phyloP scores from a whole-genome alignment of 2,797 vertebrate genomes.

The Tiaroga cobitis region DNA sequence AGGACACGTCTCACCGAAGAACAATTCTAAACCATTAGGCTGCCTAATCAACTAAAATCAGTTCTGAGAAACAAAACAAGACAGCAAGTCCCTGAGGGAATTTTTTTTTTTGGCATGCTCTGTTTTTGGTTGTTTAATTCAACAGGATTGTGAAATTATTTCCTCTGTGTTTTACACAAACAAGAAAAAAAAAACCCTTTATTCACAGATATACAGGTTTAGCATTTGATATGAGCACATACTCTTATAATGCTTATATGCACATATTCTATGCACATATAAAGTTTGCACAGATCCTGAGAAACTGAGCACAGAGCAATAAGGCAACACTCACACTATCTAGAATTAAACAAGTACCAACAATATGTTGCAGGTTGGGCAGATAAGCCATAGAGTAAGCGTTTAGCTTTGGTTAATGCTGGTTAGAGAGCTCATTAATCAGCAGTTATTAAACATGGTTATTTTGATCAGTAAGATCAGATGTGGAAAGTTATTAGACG shows the following conservation, averaged over 20 bases:
- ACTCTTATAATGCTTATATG: not conserved
- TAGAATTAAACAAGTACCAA: not conserved
- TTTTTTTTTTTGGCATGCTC: not conserved
- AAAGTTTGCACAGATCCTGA: not conserved
- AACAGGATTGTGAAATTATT: not conserved
- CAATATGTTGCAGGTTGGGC: not conserved
- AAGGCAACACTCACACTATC: constrained; percentile 8
- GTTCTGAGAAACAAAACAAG: constrained; percentile 12
- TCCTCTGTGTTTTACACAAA: constrained; percentile 11
- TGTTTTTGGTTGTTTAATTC: not conserved
- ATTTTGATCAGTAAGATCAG: constrained; percentile 15
- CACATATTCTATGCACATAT: not conserved
- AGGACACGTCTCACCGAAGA: not conserved
- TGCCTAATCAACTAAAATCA: constrained; percentile 29
- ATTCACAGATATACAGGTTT: not conserved
- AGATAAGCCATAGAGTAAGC: not conserved
- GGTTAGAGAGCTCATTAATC: not conserved
- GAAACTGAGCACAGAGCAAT: not conserved
- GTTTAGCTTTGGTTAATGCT: constrained; percentile 12
- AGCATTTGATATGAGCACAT: not conserved
- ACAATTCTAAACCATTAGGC: constrained; percentile 19
- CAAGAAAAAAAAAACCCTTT: not conserved
- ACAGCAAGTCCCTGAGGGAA: not conserved
- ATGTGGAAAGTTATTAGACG: not conserved
- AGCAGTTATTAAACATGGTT: not conserved